Conservation (phyloP, 2,113 vertebrate species). For the Lucifuga dentata region DNA sequence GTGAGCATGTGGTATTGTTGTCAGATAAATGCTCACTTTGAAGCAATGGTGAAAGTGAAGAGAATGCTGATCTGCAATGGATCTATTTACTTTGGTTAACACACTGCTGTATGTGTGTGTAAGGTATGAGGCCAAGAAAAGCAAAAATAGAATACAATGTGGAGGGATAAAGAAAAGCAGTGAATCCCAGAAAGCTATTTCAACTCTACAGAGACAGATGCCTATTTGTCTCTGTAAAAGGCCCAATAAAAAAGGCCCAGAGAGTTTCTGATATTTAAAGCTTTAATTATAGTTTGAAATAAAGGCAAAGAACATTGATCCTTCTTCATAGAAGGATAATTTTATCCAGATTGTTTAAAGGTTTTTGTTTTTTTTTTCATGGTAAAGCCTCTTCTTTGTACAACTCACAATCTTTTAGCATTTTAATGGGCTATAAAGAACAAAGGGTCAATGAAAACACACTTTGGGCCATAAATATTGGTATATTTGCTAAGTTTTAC, state of each 20-base stretch:
- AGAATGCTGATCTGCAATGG: conserved; percentile 53
- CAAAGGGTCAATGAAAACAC: background rate
- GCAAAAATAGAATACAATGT: conserved; percentile 64
- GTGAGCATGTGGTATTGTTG: conserved; percentile 3
- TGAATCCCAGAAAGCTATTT: conserved; percentile 6
- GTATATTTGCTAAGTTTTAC: too few species aligned
- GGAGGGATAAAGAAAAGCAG: conserved; percentile 44
- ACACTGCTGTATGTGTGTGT: conserved; percentile 22
- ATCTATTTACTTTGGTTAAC: conserved; percentile 34
- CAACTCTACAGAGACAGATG: too few species aligned
- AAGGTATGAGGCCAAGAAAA: conserved; percentile 69
- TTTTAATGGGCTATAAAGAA: background rate
- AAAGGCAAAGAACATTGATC: too few species aligned
- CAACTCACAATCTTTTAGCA: background rate
- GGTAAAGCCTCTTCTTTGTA: too few species aligned
- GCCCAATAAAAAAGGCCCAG: background rate
- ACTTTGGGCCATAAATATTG: too few species aligned
- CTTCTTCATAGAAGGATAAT: too few species aligned
- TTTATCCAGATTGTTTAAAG: too few species aligned
- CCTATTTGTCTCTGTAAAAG: too few species aligned
- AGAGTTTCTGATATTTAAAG: background rate
- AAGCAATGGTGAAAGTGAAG: conserved; percentile 6
- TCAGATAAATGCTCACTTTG: conserved; percentile 43
- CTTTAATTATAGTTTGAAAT: too few species aligned
- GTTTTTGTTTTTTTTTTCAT: too few species aligned